These are phyloP conservation scores for Cryptotermes secundus DNA, from an alignment of 1,140 invertebrate genomes.

Conservation along the genomic window DNA sequence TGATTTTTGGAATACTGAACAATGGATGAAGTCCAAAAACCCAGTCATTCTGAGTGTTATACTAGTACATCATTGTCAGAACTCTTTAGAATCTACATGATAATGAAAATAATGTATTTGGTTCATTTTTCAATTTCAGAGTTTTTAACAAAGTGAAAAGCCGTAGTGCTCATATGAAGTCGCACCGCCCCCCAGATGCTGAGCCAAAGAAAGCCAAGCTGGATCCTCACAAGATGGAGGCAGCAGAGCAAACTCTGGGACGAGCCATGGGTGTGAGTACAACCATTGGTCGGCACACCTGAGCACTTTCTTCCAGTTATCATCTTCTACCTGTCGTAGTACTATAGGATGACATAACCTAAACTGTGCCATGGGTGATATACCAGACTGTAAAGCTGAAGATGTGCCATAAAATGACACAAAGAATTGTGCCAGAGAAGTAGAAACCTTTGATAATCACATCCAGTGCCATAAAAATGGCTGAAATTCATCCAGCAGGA, in stretches of 20 bases:
- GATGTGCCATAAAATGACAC: constrained; percentile 19
- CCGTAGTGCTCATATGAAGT: constrained; percentile 98
- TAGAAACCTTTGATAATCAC: neutral
- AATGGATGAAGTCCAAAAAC: no score
- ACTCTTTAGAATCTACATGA: no score
- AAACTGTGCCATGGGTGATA: constrained; percentile 2
- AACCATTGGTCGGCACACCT: constrained; percentile 33
- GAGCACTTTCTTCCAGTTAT: constrained; percentile 24
- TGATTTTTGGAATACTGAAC: no score
- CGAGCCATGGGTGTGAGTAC: constrained; percentile 36
- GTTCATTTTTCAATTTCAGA: constrained; percentile 61
- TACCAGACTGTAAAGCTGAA: neutral
- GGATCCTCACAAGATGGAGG: constrained; percentile 39
- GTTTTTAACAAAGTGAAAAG: constrained; percentile 97
- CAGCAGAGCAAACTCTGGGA: constrained; percentile 35
- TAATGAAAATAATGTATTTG: neutral
- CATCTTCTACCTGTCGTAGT: constrained; percentile 4
- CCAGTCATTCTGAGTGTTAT: no score
- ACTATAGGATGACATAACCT: constrained; percentile 9
- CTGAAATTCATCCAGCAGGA: neutral
- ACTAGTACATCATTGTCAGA: no score
- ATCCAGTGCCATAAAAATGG: neutral
- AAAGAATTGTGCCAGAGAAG: neutral
- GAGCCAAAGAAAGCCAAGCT: constrained; percentile 53
- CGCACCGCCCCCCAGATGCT: constrained; percentile 79